These are phyloP conservation scores for Synergus laeviventris DNA, from an alignment of 2,888 invertebrate genomes.

Conservation along the genomic window DNA sequence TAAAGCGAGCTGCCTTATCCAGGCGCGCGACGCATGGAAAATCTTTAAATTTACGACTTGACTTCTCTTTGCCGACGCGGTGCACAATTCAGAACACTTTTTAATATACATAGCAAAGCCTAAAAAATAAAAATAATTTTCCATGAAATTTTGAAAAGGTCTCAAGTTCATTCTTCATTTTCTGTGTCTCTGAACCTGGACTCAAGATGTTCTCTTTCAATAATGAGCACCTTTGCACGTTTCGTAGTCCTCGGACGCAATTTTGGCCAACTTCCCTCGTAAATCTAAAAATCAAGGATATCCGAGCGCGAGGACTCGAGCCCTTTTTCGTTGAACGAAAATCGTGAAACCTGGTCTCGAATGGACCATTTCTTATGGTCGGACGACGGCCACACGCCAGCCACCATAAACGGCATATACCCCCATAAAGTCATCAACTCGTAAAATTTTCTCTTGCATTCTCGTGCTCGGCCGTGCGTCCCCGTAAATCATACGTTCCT, in stretches of 20 bases:
- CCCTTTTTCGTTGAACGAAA: conserved; percentile 41
- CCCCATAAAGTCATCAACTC: conserved; percentile 69
- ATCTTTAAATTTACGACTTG: neutral
- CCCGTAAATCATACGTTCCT: conserved; percentile 59
- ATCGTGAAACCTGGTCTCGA: conserved; percentile 50
- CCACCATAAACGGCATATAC: conserved; percentile 72
- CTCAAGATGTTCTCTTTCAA: conserved; percentile 38
- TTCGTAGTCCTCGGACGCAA: conserved; percentile 43
- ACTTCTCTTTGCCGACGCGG: neutral
- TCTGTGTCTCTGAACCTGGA: neutral
- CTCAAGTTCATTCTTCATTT: neutral
- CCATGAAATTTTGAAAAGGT: neutral
- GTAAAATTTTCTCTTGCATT: conserved; percentile 65
- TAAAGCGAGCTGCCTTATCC: neutral
- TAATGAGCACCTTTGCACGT: conserved; percentile 41
- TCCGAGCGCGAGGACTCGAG: conserved; percentile 36
- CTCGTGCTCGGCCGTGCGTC: conserved; percentile 44
- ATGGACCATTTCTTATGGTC: conserved; percentile 66
- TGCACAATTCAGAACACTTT: no score
- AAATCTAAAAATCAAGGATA: conserved; percentile 53
- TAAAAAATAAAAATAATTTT: neutral
- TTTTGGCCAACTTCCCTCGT: conserved; percentile 41
- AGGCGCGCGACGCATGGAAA: neutral
- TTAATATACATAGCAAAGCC: no score
- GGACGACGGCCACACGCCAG: conserved; percentile 71